Conservation (phyloP, 1,140 invertebrate species). For the Melanaphis sacchari region DNA sequence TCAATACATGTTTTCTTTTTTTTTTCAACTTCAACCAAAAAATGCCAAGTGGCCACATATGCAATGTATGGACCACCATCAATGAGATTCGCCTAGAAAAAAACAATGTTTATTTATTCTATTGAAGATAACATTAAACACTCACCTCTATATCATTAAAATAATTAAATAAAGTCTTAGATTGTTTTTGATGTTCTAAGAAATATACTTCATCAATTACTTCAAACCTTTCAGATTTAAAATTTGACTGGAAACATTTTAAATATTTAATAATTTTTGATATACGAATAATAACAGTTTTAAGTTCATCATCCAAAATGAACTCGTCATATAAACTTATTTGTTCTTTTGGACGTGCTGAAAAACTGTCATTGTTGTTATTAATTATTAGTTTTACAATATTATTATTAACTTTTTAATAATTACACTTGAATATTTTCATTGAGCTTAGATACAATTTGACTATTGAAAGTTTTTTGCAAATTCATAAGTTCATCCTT, state of each 20-base stretch:
- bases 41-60: not conserved
- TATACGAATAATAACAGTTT: not conserved
- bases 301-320: not conserved
- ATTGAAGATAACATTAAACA: not conserved
- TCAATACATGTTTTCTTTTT: not conserved
- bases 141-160: not conserved
- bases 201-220: not conserved
- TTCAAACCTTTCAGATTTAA: not conserved
- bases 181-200: not conserved
- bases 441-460: constrained; percentile 70
- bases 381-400: not conserved
- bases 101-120: not conserved
- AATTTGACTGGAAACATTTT: not conserved
- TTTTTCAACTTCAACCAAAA: not conserved
- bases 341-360: constrained; percentile 70
- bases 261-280: not conserved
- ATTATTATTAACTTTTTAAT: not conserved
- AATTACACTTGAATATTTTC: constrained; percentile 44
- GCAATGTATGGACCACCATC: not conserved
- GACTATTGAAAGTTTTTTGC: constrained; percentile 76
- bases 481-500: constrained; percentile 69
- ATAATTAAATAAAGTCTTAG: not conserved
- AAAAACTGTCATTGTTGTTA: constrained; percentile 66
- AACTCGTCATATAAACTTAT: constrained; percentile 61
- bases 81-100: not conserved